Base-by-base conservation (phyloP, 2,888 invertebrate species). In the Enoplolaimus lenunculus region DNA sequence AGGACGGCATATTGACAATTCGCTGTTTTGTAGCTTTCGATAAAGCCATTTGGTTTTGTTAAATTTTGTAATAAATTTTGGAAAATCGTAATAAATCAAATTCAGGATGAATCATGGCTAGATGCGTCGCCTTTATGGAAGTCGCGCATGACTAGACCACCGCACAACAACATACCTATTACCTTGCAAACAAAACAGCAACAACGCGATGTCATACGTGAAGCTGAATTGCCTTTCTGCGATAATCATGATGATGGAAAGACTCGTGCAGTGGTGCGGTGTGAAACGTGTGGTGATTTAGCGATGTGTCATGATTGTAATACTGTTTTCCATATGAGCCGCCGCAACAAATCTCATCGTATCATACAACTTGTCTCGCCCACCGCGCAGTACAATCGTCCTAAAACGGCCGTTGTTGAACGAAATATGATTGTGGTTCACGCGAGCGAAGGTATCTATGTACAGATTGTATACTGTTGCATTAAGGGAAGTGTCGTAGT, bases 341-440 rank as follows among this genome's bases (percentile, higher is more conserved):
- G 92, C 68, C 87, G 88, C 77, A 91, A 91, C 0, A 86, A 91
- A 71, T 86, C 86, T 73, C 95, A 95, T 81, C 1, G 89, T 91
- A 73, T 91, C 97, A 2, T 94, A 97, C 82, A 86, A 95, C n/a
- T 95, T 97, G 82, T 95, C 93, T 82, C 85, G 68, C n/a, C n/a
- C n/a, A n/a, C n/a, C n/a, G n/a, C n/a, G n/a, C n/a, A n/a, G n/a
- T n/a, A n/a, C n/a, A n/a, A n/a, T n/a, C n/a, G n/a, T n/a, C n/a
- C n/a, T n/a, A n/a, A n/a, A n/a, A n/a, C n/a, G n/a, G n/a, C n/a
- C n/a, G n/a, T n/a, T n/a, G n/a, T n/a, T n/a, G n/a, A n/a, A n/a
- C n/a, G n/a, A n/a, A n/a, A n/a, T n/a, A n/a, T n/a, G n/a, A n/a
- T n/a, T n/a, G n/a, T n/a, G n/a, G n/a, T n/a, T n/a, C n/a, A n/a